A percentile compares a stretch with the other conserved stretches of the same genome.
phyloP scores from a whole-genome alignment of 2,797 vertebrate species.

The Muscicapa comitata region DNA sequence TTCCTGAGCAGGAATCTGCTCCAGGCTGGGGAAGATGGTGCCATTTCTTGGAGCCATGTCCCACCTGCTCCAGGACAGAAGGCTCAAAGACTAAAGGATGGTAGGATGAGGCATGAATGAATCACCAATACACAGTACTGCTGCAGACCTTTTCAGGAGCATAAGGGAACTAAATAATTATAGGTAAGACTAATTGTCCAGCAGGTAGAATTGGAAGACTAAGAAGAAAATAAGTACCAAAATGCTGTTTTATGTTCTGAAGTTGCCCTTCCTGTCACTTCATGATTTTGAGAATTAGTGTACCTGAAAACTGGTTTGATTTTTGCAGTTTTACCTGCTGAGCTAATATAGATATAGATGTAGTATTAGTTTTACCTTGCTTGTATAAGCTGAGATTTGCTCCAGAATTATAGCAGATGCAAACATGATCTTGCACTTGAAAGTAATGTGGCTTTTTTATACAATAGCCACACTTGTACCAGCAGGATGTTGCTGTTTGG shows the following conservation, averaged over 20 bases:
- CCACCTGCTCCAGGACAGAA: background rate
- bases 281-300: rapidly evolving
- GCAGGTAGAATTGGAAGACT: background rate
- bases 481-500: background rate
- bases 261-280: background rate
- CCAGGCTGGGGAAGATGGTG: background rate
- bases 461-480: rapidly evolving
- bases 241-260: background rate
- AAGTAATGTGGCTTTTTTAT: background rate
- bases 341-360: background rate
- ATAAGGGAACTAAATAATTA: background rate
- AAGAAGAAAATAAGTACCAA: background rate
- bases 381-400: background rate
- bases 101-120: background rate
- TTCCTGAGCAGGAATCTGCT: background rate
- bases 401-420: background rate
- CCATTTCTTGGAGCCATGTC: background rate
- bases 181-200: too few species aligned
- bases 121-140: background rate
- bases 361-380: background rate
- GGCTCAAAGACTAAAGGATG: background rate
- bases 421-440: background rate
- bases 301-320: background rate
- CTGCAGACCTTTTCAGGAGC: background rate
- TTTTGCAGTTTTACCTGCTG: background rate